Base-by-base conservation (phyloP, 2,888 invertebrate genomes). In the Apoderus coryli region DNA sequence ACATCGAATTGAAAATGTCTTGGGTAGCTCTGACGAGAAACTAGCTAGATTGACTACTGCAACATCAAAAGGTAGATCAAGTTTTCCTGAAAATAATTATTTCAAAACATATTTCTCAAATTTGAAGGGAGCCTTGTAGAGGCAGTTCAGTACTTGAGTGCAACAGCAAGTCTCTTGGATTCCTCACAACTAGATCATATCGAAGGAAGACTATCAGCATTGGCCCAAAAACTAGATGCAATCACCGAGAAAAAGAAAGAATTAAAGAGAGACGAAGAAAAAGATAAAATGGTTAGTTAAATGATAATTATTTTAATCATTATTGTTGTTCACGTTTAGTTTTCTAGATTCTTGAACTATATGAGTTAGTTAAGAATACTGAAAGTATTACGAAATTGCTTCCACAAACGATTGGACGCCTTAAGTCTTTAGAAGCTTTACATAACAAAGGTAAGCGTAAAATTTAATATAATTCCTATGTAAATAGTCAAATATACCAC, bases 361-460 rank as follows among this genome's bases (percentile, higher is more conserved):
- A 90, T 56, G 86, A 88, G 42, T 60, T 89, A 41, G 70, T 88
- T 42, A 86, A 86, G 56, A 82, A 84, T 55, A 80, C 79, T 34
- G 89, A 92, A 49, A 71, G 76, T 6, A 67, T 85, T 36, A 70
- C 76, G 28, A 77, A 84, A 53, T 67, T 86, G 34, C 51, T 86
- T 35, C 84, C 84, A 0, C 73, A 76, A 45, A 71, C 81, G 13
- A 68, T 92, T 16, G 81, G 88, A 44, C 69, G 93, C 32, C 74
- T 95, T 67, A 72, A 80, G 44, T 79, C 89, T 2, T 61, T 95
- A 3, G 84, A 88, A 57, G 72, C 76, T 3, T 61, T 95, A 4
- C 93, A 95, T 51, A 79, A 80, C 55, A 86, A 89, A 72, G 90
- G 90, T 88, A 58, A 54, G 16, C 24, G 7, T 10, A n/a, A n/a